Evolutionary conservation across 2,888 invertebrate genomes (phyloP), one percentile per base, ranked within the genome.

Genomic region (Caenorhabditis macrosperma): DNA sequence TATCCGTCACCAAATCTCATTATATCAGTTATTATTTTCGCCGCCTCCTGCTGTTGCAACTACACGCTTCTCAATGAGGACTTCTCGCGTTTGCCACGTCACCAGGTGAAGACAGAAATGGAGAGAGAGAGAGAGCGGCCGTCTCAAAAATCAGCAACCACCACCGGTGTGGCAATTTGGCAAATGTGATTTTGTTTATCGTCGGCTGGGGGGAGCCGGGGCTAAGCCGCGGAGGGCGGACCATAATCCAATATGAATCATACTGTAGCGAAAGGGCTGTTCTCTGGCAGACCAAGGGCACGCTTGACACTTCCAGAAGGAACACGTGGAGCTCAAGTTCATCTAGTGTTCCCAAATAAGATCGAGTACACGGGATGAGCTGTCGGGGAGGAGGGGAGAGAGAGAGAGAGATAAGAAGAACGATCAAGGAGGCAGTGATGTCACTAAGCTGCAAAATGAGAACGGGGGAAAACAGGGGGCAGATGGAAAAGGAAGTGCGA

Each of bases 351-450:
- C n/a, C n/a, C n/a, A n/a, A n/a, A n/a, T n/a, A n/a, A n/a, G n/a
- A n/a, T n/a, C 30, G 64, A 72, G 63, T 63, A 55, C 63, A 63
- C n/a, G 46, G 72, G 72, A 63, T 72, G 55, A 72, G 55, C 60
- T 54, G 48, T 60, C 35, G 38, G 69, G 59, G 69, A 2, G 26
- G 41, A 48, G 55, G 38, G 9, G 5, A 15, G n/a, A 44, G 55
- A 33, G 48, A 63, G 17, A n/a, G 61, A 9, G 22, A 44, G 30
- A 41, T 28, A 20, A 28, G 41, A 24, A 55, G 41, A 28, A 24
- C 28, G 17, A 9, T 44, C 38, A 12, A 17, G 17, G 17, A 5
- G 44, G 50, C 35, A 48, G 38, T 71, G 71, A 71, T 61, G 61
- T 71, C 71, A 69, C 35, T 41, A 33, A 26, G 22, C 41, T 50